A percentile compares a stretch with the other conserved stretches of the same genome.
phyloP scores from a whole-genome alignment of 1,140 invertebrate species.

The Cotesia typhae region DNA sequence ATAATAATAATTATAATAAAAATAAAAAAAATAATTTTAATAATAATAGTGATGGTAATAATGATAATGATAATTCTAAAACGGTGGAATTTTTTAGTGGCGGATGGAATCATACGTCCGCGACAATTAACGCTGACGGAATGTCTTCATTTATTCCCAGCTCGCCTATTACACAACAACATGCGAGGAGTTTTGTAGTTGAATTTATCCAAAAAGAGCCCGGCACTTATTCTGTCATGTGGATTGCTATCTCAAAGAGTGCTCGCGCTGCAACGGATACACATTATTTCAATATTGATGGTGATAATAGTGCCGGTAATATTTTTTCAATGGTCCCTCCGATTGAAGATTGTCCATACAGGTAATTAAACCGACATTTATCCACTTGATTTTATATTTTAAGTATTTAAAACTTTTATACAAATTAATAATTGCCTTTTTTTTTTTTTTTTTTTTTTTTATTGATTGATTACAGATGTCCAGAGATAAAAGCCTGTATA shows the following conservation, averaged over 20 bases:
- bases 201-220: conserved; percentile 77
- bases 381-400: no score
- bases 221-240: conserved; percentile 76
- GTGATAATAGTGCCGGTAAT: conserved; percentile 57
- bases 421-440: conserved; percentile 13
- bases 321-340: conserved; percentile 64
- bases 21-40: conserved; percentile 42
- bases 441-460: background rate
- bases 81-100: conserved; percentile 78
- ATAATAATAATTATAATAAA: conserved; percentile 46
- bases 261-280: conserved; percentile 57
- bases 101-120: conserved; percentile 71
- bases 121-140: conserved; percentile 17
- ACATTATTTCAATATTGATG: conserved; percentile 40
- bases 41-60: conserved; percentile 20
- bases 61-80: conserved; percentile 46
- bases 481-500: conserved; percentile 78
- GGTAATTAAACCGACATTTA: conserved; percentile 62
- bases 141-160: conserved; percentile 30
- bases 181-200: conserved; percentile 75
- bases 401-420: no score
- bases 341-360: conserved; percentile 74
- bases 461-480: conserved; percentile 65
- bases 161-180: conserved; percentile 56
- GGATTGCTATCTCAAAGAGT: conserved; percentile 82